Base-by-base conservation (phyloP, 2,113 vertebrate species). In the Motacilla tschutschensis region DNA sequence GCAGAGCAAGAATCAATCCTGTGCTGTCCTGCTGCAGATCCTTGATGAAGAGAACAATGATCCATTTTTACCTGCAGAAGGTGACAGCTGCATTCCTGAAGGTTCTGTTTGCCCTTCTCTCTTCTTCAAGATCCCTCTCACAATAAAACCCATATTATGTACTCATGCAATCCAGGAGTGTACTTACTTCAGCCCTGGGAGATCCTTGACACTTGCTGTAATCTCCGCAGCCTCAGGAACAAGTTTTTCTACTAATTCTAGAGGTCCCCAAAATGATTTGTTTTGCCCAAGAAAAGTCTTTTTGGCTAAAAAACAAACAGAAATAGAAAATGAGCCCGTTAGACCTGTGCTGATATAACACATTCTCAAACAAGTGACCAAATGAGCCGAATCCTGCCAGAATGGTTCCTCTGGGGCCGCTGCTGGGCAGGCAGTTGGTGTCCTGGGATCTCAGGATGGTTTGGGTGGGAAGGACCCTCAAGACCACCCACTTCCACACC, bases 211-310 rank as follows among this genome's bases (percentile, higher is more conserved):
- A 29, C 99, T 99, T 74, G 99, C 99, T 55, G 99, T 99, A 92
- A 99, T 99, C 89, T 99, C 99, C 82, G 97, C 98, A 25, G 99
- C 99, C 94, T 99, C 99, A 28, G 99, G 99, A 79, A 99, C 98
- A 64, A 99, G 95, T 78, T 99, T 99, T 96, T 99, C 99, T 26
- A 99, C 99, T 41, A 99, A 91, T 93, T 99, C 99, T 91, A 99
- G 70, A n/a, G 99, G 98, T 14, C 99, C 99, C 99, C 99, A 99
- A 83, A 99, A 99, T 0, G 99, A 99, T 93, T 99, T 99, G 90
- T 99, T 99, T 97, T 99, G 99, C 10, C 99, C 99, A 79, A 99
- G 98, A 83, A 99, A 99, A 18, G 98, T 99, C 96, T 99, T 99
- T 97, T 99, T 99, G 67, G 97, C 99, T 99, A 82, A 44, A 57